Evolutionary conservation across 2,113 vertebrate species (phyloP), one percentile per base, ranked within the genome.

Genomic region (Dendropsophus ebraccatus): DNA sequence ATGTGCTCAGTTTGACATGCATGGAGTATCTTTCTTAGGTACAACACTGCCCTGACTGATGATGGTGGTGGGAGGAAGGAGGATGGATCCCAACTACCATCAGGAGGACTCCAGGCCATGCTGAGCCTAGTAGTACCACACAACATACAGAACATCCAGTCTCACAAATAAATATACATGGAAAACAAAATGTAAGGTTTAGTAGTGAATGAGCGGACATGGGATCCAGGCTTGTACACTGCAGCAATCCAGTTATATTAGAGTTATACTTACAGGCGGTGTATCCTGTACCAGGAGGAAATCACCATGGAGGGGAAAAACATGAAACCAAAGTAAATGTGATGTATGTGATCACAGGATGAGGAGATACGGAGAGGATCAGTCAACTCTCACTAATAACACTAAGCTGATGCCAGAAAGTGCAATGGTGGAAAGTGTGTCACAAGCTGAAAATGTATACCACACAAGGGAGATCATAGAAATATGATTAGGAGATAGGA

Each of bases 191-290:
- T 2, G n/a, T 30, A 65, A 10, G 47, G 45, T 76, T 76, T 76
- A 76, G 47, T 76, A 76, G 2, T 17, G n/a, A 30, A 10, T 2
- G n/a, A 19, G 0, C 73, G 10, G 11, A 74, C 41, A 28, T 21
- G 1, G 69, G 70, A 74, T 30, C 14, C 73, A 74, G n/a, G 25
- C n/a, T 5, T 1, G 9, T 19, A 74, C 11, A 49, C 41, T 2
- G 10, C 70, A 73, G 70, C 4, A 23, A 45, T 11, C 17, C 7
- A 70, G 35, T 72, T 74, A n/a, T 74, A 78, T 50, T 77, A 50
- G 54, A 67, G 21, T 12, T 17, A 54, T 85, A 85, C 83, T 85
- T 85, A 85, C 83, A 85, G 45, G 23, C 83, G 83, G 50, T 85
- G 83, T 19, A 78, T 78, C 47, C 83, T 85, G 35, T 25, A 79